A percentile compares a stretch with the other conserved stretches of the same genome.
Evolutionary conservation across 2,113 vertebrate species (phyloP).

Genomic region (Machaerirhynchus nigripectus): DNA sequence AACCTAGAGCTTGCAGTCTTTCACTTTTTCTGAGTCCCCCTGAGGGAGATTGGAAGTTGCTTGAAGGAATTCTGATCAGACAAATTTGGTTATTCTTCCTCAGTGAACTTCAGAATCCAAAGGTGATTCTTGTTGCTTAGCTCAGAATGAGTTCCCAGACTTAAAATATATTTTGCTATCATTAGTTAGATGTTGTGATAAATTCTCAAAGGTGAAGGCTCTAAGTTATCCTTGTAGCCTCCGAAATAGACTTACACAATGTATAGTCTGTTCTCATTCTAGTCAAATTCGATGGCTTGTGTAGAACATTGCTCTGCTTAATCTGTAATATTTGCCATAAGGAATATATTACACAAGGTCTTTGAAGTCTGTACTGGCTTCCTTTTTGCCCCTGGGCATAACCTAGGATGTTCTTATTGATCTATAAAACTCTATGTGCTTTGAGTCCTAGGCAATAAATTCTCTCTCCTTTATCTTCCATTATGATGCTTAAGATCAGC

Average conservation of each 20-base stretch:
- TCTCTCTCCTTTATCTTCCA: conserved; percentile 54
- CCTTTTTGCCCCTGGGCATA: conserved; percentile 56
- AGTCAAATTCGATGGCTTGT: not conserved
- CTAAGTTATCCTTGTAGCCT: not conserved
- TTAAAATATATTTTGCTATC: not conserved
- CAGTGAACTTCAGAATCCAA: not conserved
- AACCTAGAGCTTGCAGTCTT: not conserved
- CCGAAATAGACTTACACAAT: not conserved
- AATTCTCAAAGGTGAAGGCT: not conserved
- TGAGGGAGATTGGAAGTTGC: not conserved
- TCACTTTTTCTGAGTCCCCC: not conserved
- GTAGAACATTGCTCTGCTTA: conserved; percentile 31
- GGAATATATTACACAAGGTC: conserved; percentile 51
- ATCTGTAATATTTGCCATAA: conserved; percentile 57
- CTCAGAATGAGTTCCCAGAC: not conserved
- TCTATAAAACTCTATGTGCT: conserved; percentile 60
- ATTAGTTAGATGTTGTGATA: not conserved
- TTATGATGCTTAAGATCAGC: conserved; percentile 13
- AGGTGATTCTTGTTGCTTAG: not conserved
- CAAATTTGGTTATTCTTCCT: not conserved
- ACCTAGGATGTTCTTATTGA: conserved; percentile 63
- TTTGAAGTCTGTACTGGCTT: conserved; percentile 66
- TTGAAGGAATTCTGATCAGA: not conserved
- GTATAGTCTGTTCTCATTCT: not conserved
- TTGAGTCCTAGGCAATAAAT: conserved; percentile 58